Evolutionary conservation across 2,113 vertebrate species (phyloP), one percentile per base, ranked within the genome.

Genomic region (Pithys albifrons): DNA sequence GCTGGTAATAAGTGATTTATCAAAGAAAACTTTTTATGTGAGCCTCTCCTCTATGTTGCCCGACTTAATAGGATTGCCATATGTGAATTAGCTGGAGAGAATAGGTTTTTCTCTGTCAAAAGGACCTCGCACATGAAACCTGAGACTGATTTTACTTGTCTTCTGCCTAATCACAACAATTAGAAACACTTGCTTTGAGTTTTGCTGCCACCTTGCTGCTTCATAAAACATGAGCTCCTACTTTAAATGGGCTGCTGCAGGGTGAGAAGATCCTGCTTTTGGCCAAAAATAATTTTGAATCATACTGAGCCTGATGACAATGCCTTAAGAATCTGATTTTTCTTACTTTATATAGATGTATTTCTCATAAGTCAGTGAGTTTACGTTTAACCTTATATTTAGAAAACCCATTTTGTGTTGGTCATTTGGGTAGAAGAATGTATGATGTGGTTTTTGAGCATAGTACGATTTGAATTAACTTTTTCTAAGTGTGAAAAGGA

Each of bases 341-440:
- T 85, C 65, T 78, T 64, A 51, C 18, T 71, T 0, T 0, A 1
- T 31, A 10, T 29, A 33, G 19, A 52, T 64, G 5, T 55, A 66
- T 83, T 2, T 3, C 28, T 75, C 19, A 12, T 54, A 67, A 48
- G 41, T 69, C 52, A 62, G 46, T 41, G 37, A 73, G 66, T 31
- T 91, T 81, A n/a, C 18, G 6, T 82, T 78, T 66, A 55, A 88
- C 49, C 9, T 73, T 72, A 0, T 5, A 49, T 81, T 91, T 89
- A 18, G n/a, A 85, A 33, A 85, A 29, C 29, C 84, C 9, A 10
- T 19, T 80, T 51, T 64, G 29, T 78, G 39, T 81, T 78, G 27
- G 17, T 55, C 37, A 9, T 84, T 86, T 19, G 28, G 33, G 4
- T 41, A 59, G 39, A 52, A 64, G 43, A 81, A 20, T 39, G 27